Evolutionary conservation across 2,888 invertebrate genomes (phyloP).

Genomic region (Lasiommata megera): DNA sequence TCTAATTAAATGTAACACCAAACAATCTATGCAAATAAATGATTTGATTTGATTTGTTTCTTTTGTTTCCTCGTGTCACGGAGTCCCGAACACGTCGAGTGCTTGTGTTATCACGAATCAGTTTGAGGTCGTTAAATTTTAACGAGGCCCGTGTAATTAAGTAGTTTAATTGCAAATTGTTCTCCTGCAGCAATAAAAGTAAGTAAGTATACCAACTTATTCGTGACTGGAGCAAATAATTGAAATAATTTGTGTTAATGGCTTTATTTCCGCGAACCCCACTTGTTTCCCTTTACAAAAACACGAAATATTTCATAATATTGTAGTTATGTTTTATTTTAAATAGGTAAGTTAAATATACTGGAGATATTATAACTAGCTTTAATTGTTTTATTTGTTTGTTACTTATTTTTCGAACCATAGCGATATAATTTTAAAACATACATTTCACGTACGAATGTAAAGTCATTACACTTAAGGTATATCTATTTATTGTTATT

Average conservation of each 20-base stretch:
- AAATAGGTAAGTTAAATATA: neutral
- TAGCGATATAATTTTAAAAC: no score
- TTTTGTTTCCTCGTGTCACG: neutral
- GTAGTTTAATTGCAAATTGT: constrained; percentile 30
- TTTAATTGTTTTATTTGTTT: no score
- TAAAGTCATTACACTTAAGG: no score
- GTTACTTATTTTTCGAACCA: no score
- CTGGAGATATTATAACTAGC: neutral
- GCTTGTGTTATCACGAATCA: constrained; percentile 22
- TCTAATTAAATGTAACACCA: no score
- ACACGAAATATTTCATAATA: constrained; percentile 1
- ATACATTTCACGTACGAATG: no score
- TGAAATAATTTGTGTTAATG: constrained; percentile 31
- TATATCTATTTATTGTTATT: no score
- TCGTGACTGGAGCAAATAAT: constrained; percentile 28
- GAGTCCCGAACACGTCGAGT: neutral
- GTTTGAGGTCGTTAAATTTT: constrained; percentile 24
- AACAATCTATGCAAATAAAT: no score
- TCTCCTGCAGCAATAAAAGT: constrained; percentile 13
- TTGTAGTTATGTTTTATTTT: constrained; percentile 8
- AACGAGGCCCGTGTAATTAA: constrained; percentile 29
- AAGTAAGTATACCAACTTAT: constrained; percentile 1
- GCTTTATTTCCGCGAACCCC: constrained; percentile 24
- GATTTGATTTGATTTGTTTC: no score
- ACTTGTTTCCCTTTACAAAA: neutral